phyloP scores from a whole-genome alignment of 2,888 invertebrate genomes.

The Folsomia manolachei region DNA sequence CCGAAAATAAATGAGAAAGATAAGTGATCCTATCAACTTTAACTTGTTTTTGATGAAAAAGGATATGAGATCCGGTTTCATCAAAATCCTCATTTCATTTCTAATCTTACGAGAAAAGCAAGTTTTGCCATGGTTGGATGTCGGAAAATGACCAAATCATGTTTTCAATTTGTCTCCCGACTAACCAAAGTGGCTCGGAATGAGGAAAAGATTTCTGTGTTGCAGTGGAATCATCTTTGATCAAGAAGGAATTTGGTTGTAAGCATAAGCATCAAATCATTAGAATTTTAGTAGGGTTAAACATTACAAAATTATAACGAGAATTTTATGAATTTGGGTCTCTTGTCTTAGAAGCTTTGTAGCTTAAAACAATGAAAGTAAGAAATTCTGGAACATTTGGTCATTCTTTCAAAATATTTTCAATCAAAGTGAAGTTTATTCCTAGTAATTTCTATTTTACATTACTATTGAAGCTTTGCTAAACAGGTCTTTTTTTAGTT shows the following conservation, averaged over 20 bases:
- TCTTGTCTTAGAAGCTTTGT: too few relatives aligned
- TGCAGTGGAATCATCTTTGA: too few relatives aligned
- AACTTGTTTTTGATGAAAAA: conserved; percentile 9
- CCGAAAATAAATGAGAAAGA: conserved; percentile 19
- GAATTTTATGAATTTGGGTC: too few relatives aligned
- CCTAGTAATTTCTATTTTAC: background rate
- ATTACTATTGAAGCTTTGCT: background rate
- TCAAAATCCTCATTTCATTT: conserved; percentile 31
- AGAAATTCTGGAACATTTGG: too few relatives aligned
- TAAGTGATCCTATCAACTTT: conserved; percentile 16
- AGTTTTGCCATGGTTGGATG: background rate
- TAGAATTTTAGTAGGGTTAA: too few relatives aligned
- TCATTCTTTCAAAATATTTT: background rate
- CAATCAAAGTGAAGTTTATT: background rate
- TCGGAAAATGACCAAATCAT: background rate
- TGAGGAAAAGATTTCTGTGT: background rate
- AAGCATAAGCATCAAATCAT: too few relatives aligned
- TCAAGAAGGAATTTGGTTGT: too few relatives aligned
- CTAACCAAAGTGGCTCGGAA: background rate
- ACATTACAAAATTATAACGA: too few relatives aligned
- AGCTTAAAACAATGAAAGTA: too few relatives aligned
- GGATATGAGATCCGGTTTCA: conserved; percentile 17
- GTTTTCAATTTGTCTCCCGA: background rate
- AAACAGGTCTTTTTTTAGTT: too few relatives aligned
- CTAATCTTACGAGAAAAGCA: conserved; percentile 3